phyloP scores from a whole-genome alignment of 1,140 invertebrate species.

The Drosophila rufa region DNA sequence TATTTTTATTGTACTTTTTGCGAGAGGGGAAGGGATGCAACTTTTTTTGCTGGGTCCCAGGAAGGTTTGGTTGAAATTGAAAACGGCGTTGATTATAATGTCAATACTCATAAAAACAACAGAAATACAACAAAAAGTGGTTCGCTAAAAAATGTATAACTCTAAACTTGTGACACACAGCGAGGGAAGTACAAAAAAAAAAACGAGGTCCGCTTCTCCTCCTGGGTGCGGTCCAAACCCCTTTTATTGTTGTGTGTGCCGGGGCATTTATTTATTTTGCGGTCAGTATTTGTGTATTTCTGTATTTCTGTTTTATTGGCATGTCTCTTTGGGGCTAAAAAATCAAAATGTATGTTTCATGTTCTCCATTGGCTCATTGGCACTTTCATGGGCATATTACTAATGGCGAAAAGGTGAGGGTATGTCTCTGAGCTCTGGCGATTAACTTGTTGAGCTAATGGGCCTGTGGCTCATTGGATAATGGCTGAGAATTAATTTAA shows the following conservation, averaged over 20 bases:
- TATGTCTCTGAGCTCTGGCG: constrained; percentile 12
- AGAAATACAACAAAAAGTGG: constrained; percentile 30
- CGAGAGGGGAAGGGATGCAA: constrained; percentile 35
- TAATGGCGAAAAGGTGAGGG: constrained; percentile 44
- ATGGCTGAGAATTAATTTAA: background rate
- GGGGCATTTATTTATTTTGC: constrained; percentile 52
- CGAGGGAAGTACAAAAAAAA: constrained; percentile 13
- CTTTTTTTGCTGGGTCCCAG: constrained; percentile 43
- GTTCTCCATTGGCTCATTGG: constrained; percentile 74
- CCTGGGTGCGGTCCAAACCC: constrained; percentile 71
- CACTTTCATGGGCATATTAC: constrained; percentile 78
- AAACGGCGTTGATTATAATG: constrained; percentile 83
- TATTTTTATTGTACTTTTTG: constrained; percentile 4
- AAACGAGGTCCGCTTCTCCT: constrained; percentile 21
- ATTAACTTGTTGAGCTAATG: constrained; percentile 20
- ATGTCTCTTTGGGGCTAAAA: constrained; percentile 47
- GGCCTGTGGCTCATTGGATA: background rate
- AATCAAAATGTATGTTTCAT: constrained; percentile 75
- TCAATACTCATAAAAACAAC: constrained; percentile 78
- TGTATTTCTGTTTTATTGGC: constrained; percentile 31
- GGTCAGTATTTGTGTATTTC: constrained; percentile 49
- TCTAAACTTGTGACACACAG: constrained; percentile 43
- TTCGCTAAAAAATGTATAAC: constrained; percentile 36
- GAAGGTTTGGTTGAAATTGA: constrained; percentile 73
- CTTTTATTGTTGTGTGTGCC: constrained; percentile 30